Evolutionary conservation across 1,140 invertebrate genomes (phyloP).

Genomic region (Babylonia areolata): DNA sequence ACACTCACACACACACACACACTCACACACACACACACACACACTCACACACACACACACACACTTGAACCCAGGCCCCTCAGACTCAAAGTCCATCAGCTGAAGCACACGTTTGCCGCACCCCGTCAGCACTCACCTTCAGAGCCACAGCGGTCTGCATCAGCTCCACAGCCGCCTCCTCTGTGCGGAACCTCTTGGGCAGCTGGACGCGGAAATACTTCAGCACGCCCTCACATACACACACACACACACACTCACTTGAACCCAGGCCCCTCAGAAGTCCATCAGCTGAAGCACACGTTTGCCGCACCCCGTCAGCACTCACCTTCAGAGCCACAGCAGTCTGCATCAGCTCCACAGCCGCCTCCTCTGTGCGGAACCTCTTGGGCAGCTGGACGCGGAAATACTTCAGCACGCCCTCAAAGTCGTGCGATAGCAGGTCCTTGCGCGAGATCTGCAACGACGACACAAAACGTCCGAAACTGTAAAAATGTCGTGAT

Average conservation of each 20-base stretch:
- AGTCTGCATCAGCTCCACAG: constrained; percentile 90
- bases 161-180: constrained; percentile 90
- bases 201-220: constrained; percentile 77
- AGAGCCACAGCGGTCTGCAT: constrained; percentile 92
- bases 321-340: constrained; percentile 91
- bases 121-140: too few relatives aligned
- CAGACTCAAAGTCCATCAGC: too few relatives aligned
- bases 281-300: too few relatives aligned
- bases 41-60: too few relatives aligned
- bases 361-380: constrained; percentile 92
- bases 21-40: too few relatives aligned
- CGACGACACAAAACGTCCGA: constrained; percentile 71
- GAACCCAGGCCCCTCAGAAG: too few relatives aligned
- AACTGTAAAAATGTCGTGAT: too few relatives aligned
- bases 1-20: too few relatives aligned
- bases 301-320: too few relatives aligned
- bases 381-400: constrained; percentile 89
- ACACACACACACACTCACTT: too few relatives aligned
- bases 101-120: too few relatives aligned
- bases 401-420: constrained; percentile 83
- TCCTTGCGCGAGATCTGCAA: constrained; percentile 93
- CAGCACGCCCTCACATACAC: constrained; percentile 92
- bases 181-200: constrained; percentile 95
- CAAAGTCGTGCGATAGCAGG: constrained; percentile 96
- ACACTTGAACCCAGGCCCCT: too few relatives aligned